Conservation (phyloP, 2,113 vertebrate species). For the Cygnus buccinator region DNA sequence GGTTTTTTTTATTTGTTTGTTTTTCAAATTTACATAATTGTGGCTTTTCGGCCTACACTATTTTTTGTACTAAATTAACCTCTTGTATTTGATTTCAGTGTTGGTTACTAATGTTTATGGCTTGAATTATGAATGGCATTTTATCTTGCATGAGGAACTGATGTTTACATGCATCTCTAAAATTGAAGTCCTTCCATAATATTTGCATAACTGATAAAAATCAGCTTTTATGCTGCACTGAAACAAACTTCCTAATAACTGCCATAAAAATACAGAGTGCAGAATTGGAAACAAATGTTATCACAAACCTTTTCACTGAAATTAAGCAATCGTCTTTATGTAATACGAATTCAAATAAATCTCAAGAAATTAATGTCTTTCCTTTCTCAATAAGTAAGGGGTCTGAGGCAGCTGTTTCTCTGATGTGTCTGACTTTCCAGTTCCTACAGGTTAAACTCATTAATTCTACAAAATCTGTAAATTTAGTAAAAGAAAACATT, state of each 20-base stretch:
- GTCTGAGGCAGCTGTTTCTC: neutral
- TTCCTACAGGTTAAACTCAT: neutral
- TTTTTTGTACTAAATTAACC: neutral
- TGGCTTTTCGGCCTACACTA: neutral
- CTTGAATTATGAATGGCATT: neutral
- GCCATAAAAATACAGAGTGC: neutral
- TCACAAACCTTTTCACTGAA: neutral
- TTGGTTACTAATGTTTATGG: neutral
- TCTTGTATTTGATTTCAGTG: neutral
- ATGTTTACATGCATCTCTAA: neutral
- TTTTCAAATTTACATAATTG: neutral
- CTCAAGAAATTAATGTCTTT: neutral
- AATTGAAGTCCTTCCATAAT: neutral
- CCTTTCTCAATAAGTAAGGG: neutral
- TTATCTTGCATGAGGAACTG: neutral
- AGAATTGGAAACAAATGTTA: neutral
- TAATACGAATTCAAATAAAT: neutral
- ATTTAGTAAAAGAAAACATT: slow-evolving; percentile 72
- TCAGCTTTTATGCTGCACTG: neutral
- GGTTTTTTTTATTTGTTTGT: neutral
- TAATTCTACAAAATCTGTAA: neutral
- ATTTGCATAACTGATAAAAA: neutral
- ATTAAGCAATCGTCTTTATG: neutral
- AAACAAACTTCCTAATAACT: neutral
- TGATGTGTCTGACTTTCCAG: neutral